Evolutionary conservation across 1,140 invertebrate genomes (phyloP).

Genomic region (Hypothenemus hampei): DNA sequence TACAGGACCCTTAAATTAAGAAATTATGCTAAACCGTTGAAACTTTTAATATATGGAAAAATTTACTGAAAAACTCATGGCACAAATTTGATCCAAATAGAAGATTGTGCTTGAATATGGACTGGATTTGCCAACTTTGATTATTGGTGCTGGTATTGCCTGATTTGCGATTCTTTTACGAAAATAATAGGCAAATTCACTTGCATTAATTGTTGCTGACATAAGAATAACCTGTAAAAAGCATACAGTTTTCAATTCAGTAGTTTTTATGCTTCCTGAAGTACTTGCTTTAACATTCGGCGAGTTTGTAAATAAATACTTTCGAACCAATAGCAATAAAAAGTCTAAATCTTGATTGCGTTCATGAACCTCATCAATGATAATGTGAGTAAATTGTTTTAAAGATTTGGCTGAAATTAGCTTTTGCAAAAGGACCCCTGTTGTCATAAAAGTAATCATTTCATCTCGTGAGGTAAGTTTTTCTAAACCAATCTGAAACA

Average conservation of each 20-base stretch:
- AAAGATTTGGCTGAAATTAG: conserved; percentile 63
- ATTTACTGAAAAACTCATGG: conserved; percentile 27
- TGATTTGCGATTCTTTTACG: conserved; percentile 18
- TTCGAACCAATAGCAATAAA: conserved; percentile 78
- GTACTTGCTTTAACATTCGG: conserved; percentile 56
- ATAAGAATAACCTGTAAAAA: conserved; percentile 65
- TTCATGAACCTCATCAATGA: conserved; percentile 95
- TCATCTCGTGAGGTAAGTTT: conserved; percentile 61
- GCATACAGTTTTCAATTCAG: neutral
- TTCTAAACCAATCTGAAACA: conserved; percentile 50
- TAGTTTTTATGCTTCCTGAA: neutral
- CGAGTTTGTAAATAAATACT: conserved; percentile 69
- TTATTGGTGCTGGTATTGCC: conserved; percentile 46
- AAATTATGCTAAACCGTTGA: neutral
- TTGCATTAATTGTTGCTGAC: conserved; percentile 79
- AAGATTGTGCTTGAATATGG: conserved; percentile 56
- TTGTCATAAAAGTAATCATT: conserved; percentile 81
- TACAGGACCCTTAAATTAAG: neutral
- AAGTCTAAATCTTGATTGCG: conserved; percentile 91
- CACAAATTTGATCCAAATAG: conserved; percentile 63
- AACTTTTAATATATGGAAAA: neutral
- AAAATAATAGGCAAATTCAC: conserved; percentile 73
- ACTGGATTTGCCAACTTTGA: conserved; percentile 52
- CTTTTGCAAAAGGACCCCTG: conserved; percentile 69
- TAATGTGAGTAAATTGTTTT: conserved; percentile 80